phyloP scores from a whole-genome alignment of 2,113 vertebrate genomes.

The Pteropus alecto region DNA sequence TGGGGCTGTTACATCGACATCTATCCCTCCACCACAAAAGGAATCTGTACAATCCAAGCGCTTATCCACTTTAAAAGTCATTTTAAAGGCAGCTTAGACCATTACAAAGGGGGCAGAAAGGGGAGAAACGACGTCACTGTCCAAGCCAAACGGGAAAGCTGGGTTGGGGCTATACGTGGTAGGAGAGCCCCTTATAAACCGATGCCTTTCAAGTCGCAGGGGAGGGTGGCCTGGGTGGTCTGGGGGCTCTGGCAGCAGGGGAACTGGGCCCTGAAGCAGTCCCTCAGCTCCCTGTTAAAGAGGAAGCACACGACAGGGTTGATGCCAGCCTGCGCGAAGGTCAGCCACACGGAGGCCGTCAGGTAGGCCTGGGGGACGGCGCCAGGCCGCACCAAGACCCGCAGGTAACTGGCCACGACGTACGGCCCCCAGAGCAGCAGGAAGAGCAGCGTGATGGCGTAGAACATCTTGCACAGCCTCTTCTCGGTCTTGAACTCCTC shows the following conservation, averaged over 20 bases:
- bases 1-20: not conserved
- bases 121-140: not conserved
- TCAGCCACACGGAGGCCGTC: constrained; percentile 96
- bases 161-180: not conserved
- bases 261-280: constrained; percentile 92
- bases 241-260: constrained; percentile 92
- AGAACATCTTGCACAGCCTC: constrained; percentile 97
- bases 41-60: constrained; percentile 43
- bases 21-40: not conserved
- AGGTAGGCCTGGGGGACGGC: constrained; percentile 92
- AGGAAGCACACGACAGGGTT: constrained; percentile 96
- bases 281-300: constrained; percentile 95
- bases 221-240: constrained; percentile 90
- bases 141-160: not conserved
- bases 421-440: constrained; percentile 96
- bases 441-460: constrained; percentile 95
- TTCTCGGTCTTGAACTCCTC: constrained; percentile 99
- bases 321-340: constrained; percentile 94
- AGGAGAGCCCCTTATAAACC: constrained; percentile 64
- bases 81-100: constrained; percentile 63
- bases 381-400: constrained; percentile 90
- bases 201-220: constrained; percentile 89
- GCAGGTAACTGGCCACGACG: constrained; percentile 93
- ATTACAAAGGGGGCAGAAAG: not conserved
- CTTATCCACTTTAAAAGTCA: not conserved